Evolutionary conservation across 2,113 vertebrate genomes (phyloP), one percentile per base, ranked within the genome.

Genomic region (Dasypus novemcinctus): DNA sequence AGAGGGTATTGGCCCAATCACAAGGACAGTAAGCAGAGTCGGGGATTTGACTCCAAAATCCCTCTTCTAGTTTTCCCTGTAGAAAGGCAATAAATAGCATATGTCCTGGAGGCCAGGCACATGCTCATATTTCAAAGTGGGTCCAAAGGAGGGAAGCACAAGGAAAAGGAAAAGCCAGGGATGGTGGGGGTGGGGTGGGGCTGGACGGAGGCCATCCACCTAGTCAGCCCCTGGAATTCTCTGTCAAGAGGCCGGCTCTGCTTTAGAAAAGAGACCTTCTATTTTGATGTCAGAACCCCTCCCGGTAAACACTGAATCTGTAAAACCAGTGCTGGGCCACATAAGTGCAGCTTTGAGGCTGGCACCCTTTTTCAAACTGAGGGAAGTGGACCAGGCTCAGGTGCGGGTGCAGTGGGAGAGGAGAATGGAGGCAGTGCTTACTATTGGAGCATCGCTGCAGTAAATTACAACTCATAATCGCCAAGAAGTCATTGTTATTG

Each of bases 171-270:
- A 4, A 5, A 21, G 13, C 41, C 0, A 4, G 23, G 21, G 13
- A 54, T 5, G 54, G 54, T 54, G 54, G 17, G 54, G 54, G 57
- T 49, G 46, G 20, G 43, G 23, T 18, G 5, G 27, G 5, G n/a
- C n/a, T n/a, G n/a, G n/a, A 2, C 2, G 12, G 41, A 0, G 14
- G 33, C 68, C 1, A 0, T 46, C 25, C 33, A 5, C 27, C 1
- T 1, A 14, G 27, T 2, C 15, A 17, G 4, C 57, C 23, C 41
- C 14, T 43, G 27, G 29, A 66, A 10, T 18, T 72, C 20, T 63
- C 61, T 5, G 21, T 9, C 1, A 10, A 17, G 79, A n/a, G 64
- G 10, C 71, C 69, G 36, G 36, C 29, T 74, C 25, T 18, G 11
- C 21, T 52, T 46, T 23, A 14, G 18, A n/a, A 61, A 49, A 43